Evolutionary conservation across 2,797 vertebrate genomes (phyloP), one percentile per base, ranked within the genome.

Genomic region (Coregonus suidteri): DNA sequence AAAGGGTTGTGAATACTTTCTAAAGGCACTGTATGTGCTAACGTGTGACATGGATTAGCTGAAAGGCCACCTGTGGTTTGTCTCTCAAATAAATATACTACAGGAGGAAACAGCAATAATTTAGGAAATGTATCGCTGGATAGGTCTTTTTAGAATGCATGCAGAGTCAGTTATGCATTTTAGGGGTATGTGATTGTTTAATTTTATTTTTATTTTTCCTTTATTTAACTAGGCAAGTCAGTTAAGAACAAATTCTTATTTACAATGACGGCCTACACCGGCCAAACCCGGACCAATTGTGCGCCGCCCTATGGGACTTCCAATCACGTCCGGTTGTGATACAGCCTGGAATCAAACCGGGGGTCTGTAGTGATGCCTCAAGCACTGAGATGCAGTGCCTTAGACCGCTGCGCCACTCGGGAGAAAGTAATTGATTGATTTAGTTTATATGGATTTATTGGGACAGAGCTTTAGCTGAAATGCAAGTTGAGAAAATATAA

Each of bases 1-100:
- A 11, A 47, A 47, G 41, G 9, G 41, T 2, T 78, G 92, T 90
- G 93, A 34, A 34, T 34, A 34, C 31, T 34, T 34, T 34, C 31
- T 34, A 3, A 34, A 34, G 31, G 3, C 31, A 34, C 31, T 34
- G 31, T 34, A 34, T 34, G 31, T 94, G 93, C 87, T 92, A 93
- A 94, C 93, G 75, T 0, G 1, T 70, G 82, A 90, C 79, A 85
- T 90, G 85, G 88, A 92, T 91, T 88, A 90, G 87, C 83, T 91
- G 86, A 91, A 92, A 92, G 85, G 91, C 87, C 91, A 91, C 89
- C 88, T 91, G 89, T 88, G 88, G 90, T 91, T 91, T 71, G 81
- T 66, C 77, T 81, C 86, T 85, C 84, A 86, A 85, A 89, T 87
- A 89, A 86, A 83, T 83, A 87, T 15, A 82, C 90, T 87, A 83